Percentiles rank a stretch among this genome's conserved stretches.
Conservation (phyloP, 2,797 vertebrate species). For the Channa striata region DNA sequence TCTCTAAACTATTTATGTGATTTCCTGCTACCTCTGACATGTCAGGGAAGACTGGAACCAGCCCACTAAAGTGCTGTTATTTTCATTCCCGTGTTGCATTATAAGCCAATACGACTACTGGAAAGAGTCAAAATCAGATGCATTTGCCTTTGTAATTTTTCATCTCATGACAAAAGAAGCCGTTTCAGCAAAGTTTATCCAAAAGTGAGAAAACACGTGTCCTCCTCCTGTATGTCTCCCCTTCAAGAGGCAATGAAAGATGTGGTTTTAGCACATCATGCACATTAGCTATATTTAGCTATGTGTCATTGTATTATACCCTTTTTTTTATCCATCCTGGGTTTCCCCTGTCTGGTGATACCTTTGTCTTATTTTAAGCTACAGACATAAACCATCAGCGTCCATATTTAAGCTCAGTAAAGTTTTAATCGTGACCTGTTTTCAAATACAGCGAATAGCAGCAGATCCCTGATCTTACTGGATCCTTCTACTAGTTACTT, state of each 20-base stretch:
- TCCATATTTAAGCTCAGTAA: too few species aligned
- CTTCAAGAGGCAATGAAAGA: too few species aligned
- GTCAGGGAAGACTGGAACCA: not conserved
- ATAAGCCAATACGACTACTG: not conserved
- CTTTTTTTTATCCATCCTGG: too few species aligned
- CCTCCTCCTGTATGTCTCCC: too few species aligned
- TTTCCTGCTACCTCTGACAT: conserved; percentile 25
- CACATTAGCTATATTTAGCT: not conserved
- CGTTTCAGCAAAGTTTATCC: not conserved
- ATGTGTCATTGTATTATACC: not conserved
- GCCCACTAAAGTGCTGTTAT: not conserved
- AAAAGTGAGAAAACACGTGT: not conserved
- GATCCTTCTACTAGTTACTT: not conserved
- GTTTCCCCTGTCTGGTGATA: not conserved
- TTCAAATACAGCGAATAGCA: not conserved
- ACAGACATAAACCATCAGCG: not conserved
- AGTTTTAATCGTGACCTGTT: not conserved
- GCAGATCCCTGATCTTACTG: not conserved
- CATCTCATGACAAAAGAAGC: too few species aligned
- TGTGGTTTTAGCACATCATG: too few species aligned
- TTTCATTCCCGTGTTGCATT: not conserved
- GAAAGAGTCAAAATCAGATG: conserved; percentile 2
- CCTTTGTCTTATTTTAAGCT: not conserved
- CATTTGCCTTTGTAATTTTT: not conserved
- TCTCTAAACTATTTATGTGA: conserved; percentile 30